These are phyloP conservation scores for Penaeus indicus DNA, from an alignment of 1,140 invertebrate genomes.

Conservation along the genomic window DNA sequence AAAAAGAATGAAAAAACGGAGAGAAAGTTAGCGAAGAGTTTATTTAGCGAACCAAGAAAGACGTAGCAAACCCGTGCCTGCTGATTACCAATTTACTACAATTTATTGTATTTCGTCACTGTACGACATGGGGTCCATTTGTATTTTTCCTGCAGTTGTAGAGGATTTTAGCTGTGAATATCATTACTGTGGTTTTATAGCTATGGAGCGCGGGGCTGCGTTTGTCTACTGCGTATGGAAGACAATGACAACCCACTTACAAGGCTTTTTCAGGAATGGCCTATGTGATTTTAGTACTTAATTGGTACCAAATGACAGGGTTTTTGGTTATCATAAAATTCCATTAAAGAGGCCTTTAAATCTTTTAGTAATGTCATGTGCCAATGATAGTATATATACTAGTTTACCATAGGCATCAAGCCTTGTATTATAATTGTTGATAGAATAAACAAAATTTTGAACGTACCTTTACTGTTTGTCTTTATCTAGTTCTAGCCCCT, in stretches of 20 bases:
- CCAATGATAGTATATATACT: slow-evolving; percentile 62
- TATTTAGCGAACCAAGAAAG: background rate
- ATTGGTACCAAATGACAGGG: slow-evolving; percentile 63
- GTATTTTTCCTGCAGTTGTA: slow-evolving; percentile 49
- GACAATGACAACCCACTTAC: slow-evolving; percentile 50
- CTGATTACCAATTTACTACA: slow-evolving; percentile 16
- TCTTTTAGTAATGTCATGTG: slow-evolving; percentile 59
- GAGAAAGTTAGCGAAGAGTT: background rate
- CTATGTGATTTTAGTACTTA: slow-evolving; percentile 52
- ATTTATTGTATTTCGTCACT: slow-evolving; percentile 17
- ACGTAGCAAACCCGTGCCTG: slow-evolving; percentile 33
- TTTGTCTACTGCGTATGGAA: slow-evolving; percentile 43
- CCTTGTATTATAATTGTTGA: slow-evolving; percentile 65
- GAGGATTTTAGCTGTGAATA: slow-evolving; percentile 36
- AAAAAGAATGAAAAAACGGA: background rate
- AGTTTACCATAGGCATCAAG: slow-evolving; percentile 63
- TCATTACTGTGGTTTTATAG: slow-evolving; percentile 1
- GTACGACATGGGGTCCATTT: slow-evolving; percentile 52
- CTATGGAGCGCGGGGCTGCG: slow-evolving; percentile 54
- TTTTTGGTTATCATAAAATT: slow-evolving; percentile 57
- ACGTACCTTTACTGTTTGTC: slow-evolving; percentile 65
- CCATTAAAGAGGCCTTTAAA: slow-evolving; percentile 58
- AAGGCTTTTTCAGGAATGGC: slow-evolving; percentile 56
- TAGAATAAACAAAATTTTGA: slow-evolving; percentile 65
- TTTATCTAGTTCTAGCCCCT: slow-evolving; percentile 65